phyloP scores from a whole-genome alignment of 2,888 invertebrate species.

The Anticlea derivata region DNA sequence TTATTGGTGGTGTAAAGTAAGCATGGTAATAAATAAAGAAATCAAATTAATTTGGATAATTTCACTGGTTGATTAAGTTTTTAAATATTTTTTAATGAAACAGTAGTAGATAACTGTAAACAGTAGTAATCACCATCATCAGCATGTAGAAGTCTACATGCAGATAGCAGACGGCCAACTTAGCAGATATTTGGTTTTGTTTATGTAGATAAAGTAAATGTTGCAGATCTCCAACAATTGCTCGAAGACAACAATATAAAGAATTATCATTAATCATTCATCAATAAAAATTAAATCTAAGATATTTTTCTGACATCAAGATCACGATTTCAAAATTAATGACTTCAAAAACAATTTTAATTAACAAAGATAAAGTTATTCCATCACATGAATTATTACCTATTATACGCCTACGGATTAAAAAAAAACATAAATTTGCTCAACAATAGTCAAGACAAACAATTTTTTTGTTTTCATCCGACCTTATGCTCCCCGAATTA shows the following conservation, averaged over 20 bases:
- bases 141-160: too few relatives aligned
- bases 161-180: too few relatives aligned
- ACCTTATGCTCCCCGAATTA: slow-evolving; percentile 20
- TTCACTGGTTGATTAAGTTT: neutral
- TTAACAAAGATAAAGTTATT: slow-evolving; percentile 54
- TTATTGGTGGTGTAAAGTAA: slow-evolving; percentile 39
- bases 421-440: slow-evolving; percentile 50
- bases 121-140: too few relatives aligned
- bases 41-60: slow-evolving; percentile 12
- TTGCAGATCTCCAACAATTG: neutral
- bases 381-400: slow-evolving; percentile 59
- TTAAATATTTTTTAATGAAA: too few relatives aligned
- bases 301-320: slow-evolving; percentile 12
- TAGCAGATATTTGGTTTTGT: too few relatives aligned
- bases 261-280: slow-evolving; percentile 21
- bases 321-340: slow-evolving; percentile 27
- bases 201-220: too few relatives aligned
- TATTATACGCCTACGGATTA: slow-evolving; percentile 54
- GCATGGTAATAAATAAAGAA: slow-evolving; percentile 4
- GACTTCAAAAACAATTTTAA: slow-evolving; percentile 40
- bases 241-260: slow-evolving; percentile 11
- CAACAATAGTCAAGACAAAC: slow-evolving; percentile 39
- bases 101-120: too few relatives aligned
- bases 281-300: slow-evolving; percentile 16
- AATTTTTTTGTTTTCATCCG: neutral